A percentile compares a stretch with the other conserved stretches of the same genome.
Conservation (phyloP, 2,797 vertebrate species). For the Parambassis ranga region DNA sequence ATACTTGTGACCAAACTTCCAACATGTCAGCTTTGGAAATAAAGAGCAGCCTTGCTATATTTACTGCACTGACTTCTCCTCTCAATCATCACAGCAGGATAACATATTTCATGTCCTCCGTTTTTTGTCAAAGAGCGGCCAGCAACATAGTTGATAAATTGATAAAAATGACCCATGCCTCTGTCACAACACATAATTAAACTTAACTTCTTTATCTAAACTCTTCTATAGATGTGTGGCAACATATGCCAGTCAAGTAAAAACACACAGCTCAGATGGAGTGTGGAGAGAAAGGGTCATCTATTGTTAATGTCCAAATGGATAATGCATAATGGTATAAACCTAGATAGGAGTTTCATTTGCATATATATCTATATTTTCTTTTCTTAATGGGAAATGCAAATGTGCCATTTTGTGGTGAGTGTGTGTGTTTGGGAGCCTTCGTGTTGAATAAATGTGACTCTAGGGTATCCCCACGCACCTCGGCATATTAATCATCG, state of each 20-base stretch:
- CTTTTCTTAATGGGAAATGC: constrained; percentile 86
- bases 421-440: constrained; percentile 80
- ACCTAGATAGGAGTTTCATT: constrained; percentile 77
- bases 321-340: constrained; percentile 73
- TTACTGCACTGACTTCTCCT: neutral
- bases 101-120: neutral
- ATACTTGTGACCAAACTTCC: neutral
- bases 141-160: neutral
- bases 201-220: constrained; percentile 7
- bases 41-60: neutral
- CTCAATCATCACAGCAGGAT: neutral
- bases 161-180: neutral
- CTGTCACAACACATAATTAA: neutral
- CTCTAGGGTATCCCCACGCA: constrained; percentile 85
- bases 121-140: neutral
- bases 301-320: constrained; percentile 77
- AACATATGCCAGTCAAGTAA: constrained; percentile 51
- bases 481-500: constrained; percentile 89
- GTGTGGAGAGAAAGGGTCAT: constrained; percentile 67
- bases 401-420: constrained; percentile 84
- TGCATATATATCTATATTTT: constrained; percentile 86
- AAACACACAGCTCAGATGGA: constrained; percentile 43
- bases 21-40: neutral
- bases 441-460: constrained; percentile 83
- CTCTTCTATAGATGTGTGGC: constrained; percentile 9